Evolutionary conservation across 2,888 invertebrate species (phyloP), one percentile per base, ranked within the genome.

Genomic region (Andrena bucephala): DNA sequence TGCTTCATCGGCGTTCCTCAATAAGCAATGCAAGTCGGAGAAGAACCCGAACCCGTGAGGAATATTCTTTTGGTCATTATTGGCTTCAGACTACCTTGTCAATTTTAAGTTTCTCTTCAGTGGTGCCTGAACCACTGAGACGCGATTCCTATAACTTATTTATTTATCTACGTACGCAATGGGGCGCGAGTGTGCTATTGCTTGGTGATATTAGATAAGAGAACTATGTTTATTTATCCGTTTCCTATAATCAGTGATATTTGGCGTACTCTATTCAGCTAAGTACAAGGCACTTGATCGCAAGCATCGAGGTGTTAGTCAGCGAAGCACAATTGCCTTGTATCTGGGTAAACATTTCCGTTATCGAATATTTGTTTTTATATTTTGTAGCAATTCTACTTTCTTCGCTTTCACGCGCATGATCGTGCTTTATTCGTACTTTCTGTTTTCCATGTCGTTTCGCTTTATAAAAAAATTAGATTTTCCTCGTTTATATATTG

Each of bases 11-110:
- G 24, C 10, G 27, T 5, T 33, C 13, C 50, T 33, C 8, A 54
- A 66, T 24, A 69, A 74, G 42, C 31, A 67, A 3, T 33, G 57
- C 16, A 29, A 82, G 16, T 20, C 16, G 36, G 52, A 70, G 29
- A 83, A 72, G 24, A 63, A 81, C 59, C 24, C 16, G 5, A 69
- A 50, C 71, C 59, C 10, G 69, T 69, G 69, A 80, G 74, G n/a
- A 74, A 10, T n/a, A 65, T 1, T 52, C 36, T 68, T 68, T 75
- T 27, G n/a, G 36, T 29, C 24, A 42, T 62, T 29, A 27, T 76
- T 54, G 62, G 48, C 65, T 27, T 76, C 16, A 59, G 69, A 36
- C 57, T 67, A 3, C 10, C 16, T 8, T 57, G 16, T 29, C 3
- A 72, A 27, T 29, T 72, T 33, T 20, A 16, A 72, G 7, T 48